Evolutionary conservation across 2,888 invertebrate genomes (phyloP), one percentile per base, ranked within the genome.

Genomic region (Eupithecia centaureata): DNA sequence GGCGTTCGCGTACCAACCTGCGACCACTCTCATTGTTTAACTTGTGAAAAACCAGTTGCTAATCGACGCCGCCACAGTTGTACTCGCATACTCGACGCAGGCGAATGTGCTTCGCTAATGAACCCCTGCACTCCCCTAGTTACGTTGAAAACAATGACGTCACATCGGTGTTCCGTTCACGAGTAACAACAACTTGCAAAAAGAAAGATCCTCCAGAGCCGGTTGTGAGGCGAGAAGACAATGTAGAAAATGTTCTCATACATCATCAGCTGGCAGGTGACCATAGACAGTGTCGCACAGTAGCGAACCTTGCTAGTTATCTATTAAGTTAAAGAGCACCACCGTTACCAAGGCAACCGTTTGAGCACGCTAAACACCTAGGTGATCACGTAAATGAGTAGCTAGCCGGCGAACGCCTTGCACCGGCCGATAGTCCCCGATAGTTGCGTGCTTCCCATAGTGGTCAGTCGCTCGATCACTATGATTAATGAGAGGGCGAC

Each of bases 1-100:
- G 82, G 83, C 79, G 81, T 76, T 81, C 78, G 83, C 88, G 92
- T 92, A 91, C 92, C 92, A 91, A 85, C 83, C 88, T 80, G 92
- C 87, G 91, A 93, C 86, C 88, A 88, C 90, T 84, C 92, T 87
- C 87, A 91, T 91, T 93, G 92, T 92, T 92, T 92, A 90, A 85
- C 84, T 86, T 77, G 83, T 81, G 82, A 87, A 84, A 84, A 87
- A 86, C 84, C 68, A 76, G 91, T 90, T 90, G 90, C 90, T 85
- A 90, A 87, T 88, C 81, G 83, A 87, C 88, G 79, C 83, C 80
- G 73, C 80, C 80, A 86, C 90, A 90, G 90, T 91, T 79, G 78
- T 71, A 77, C 83, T 76, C 74, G 77, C 81, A 84, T 82, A 83
- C 83, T 85, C 87, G 86, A 81, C 82, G 80, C 68, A 82, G 82